Evolutionary conservation across 2,113 vertebrate species (phyloP).

Genomic region (Bubalus kerabau): DNA sequence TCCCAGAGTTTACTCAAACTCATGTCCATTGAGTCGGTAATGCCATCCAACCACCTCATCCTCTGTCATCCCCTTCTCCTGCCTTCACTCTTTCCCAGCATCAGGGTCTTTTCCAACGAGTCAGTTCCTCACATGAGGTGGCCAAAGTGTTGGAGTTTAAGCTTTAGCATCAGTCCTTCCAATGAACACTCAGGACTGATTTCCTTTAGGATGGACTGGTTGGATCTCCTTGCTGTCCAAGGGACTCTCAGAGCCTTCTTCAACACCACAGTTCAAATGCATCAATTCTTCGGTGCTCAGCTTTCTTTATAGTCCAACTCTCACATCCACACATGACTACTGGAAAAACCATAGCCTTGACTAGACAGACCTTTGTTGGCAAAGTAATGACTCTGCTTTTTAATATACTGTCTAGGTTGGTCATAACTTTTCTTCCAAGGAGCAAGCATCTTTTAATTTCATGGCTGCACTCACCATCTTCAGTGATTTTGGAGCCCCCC

Average conservation of each 20-base stretch:
- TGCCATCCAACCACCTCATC: background rate
- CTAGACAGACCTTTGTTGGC: background rate
- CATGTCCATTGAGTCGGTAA: rapidly evolving
- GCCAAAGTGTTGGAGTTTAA: background rate
- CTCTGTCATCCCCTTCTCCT: background rate
- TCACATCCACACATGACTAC: background rate
- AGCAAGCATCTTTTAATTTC: background rate
- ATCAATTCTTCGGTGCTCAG: rapidly evolving
- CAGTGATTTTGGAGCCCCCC: background rate
- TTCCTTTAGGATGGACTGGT: background rate
- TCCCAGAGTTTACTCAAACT: background rate
- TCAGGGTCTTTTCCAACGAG: background rate
- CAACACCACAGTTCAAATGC: background rate
- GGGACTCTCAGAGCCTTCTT: background rate
- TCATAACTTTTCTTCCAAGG: background rate
- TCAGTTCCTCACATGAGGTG: background rate
- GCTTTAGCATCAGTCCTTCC: background rate
- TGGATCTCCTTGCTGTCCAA: background rate
- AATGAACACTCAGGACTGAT: background rate
- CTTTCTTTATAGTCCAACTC: background rate
- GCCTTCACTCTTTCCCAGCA: background rate
- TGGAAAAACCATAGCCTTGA: background rate
- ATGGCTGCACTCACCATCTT: background rate
- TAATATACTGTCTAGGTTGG: background rate
- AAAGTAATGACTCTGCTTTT: background rate